Evolutionary conservation across 2,888 invertebrate species (phyloP).

Genomic region (Cryptocephalus primarius): DNA sequence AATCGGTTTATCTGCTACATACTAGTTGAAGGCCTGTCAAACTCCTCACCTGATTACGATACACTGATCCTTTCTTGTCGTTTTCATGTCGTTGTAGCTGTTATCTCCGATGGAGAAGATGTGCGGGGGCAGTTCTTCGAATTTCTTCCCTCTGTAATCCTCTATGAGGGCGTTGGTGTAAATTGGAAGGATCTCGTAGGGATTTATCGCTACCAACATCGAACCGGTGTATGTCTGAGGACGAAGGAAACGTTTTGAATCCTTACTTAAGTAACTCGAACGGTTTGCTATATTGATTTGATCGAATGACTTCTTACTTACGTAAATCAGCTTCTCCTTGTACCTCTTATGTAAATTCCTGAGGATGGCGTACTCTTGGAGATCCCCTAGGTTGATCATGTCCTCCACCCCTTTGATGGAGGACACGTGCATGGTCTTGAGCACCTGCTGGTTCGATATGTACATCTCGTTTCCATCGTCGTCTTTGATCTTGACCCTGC

Average conservation of each 20-base stretch:
- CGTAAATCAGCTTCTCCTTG: slow-evolving; percentile 80
- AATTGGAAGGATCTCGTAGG: slow-evolving; percentile 89
- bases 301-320: slow-evolving; percentile 41
- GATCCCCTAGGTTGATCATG: slow-evolving; percentile 89
- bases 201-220: slow-evolving; percentile 91
- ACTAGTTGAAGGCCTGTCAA: neutral
- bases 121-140: slow-evolving; percentile 85
- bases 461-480: slow-evolving; percentile 71
- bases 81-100: slow-evolving; percentile 72
- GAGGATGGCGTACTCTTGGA: slow-evolving; percentile 89
- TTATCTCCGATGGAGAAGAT: slow-evolving; percentile 93
- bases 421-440: slow-evolving; percentile 66
- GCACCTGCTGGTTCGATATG: slow-evolving; percentile 47
- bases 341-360: slow-evolving; percentile 85
- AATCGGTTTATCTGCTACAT: too few species aligned
- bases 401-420: slow-evolving; percentile 81
- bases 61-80: slow-evolving; percentile 71
- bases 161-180: slow-evolving; percentile 83
- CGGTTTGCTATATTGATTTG: too few species aligned
- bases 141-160: slow-evolving; percentile 67
- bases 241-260: too few species aligned
- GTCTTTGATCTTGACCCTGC: slow-evolving; percentile 65
- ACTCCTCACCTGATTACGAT: slow-evolving; percentile 77
- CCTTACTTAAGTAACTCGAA: too few species aligned
- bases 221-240: slow-evolving; percentile 87